phyloP scores from a whole-genome alignment of 2,888 invertebrate genomes.

The Aricia artaxerxes region DNA sequence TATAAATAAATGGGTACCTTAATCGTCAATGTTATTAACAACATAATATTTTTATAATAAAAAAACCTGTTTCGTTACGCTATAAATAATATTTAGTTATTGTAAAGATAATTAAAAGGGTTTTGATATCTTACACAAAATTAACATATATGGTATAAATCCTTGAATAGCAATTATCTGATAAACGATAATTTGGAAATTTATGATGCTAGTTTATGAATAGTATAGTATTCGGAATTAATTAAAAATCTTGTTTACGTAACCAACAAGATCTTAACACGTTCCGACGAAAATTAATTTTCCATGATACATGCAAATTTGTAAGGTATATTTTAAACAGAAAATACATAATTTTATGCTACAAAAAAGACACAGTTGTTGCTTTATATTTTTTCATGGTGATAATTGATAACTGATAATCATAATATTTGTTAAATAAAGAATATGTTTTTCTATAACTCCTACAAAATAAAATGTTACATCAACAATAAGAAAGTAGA shows the following conservation, averaged over 20 bases:
- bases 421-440: too few relatives aligned
- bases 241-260: constrained; percentile 1
- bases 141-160: neutral
- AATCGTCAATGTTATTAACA: too few relatives aligned
- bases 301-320: constrained; percentile 6
- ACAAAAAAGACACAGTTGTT: too few relatives aligned
- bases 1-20: too few relatives aligned
- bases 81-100: neutral
- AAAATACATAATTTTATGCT: too few relatives aligned
- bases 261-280: neutral
- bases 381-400: too few relatives aligned
- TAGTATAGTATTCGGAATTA: neutral
- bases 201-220: neutral
- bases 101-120: neutral
- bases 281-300: neutral
- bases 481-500: neutral
- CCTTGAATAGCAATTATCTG: neutral
- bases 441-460: neutral
- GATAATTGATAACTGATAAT: too few relatives aligned
- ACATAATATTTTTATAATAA: too few relatives aligned
- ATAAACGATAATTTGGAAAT: neutral
- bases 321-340: neutral
- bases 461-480: neutral
- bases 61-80: too few relatives aligned
- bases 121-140: neutral